Percentiles rank a stretch among this genome's conserved stretches.
Evolutionary conservation across 1,140 invertebrate genomes (phyloP).

Genomic region (Cyphomyrmex costatus): DNA sequence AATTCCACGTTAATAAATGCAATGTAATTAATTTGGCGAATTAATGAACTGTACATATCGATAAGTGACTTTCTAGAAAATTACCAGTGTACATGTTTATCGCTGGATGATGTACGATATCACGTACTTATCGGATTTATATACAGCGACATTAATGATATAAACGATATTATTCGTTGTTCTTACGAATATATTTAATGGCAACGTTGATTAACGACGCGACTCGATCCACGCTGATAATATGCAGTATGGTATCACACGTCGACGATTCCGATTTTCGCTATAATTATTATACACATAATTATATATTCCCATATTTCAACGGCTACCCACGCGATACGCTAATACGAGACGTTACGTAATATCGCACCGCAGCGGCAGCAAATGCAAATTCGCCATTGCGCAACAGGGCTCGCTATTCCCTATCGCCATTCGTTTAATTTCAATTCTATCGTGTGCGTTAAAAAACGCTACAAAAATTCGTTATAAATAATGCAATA

Average conservation of each 20-base stretch:
- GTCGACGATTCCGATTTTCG: conserved; percentile 51
- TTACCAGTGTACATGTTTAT: conserved; percentile 15
- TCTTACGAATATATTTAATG: background rate
- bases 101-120: conserved; percentile 2
- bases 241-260: background rate
- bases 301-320: conserved; percentile 52
- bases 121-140: background rate
- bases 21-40: conserved; percentile 36
- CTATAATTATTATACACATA: conserved; percentile 56
- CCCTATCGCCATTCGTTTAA: conserved; percentile 48
- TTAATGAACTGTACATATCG: background rate
- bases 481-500: conserved; percentile 31
- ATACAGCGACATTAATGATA: conserved; percentile 11
- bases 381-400: conserved; percentile 52
- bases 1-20: background rate
- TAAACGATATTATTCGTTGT: conserved; percentile 47
- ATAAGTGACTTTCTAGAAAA: conserved; percentile 39
- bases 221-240: conserved; percentile 10
- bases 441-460: conserved; percentile 27
- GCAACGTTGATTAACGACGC: conserved; percentile 49
- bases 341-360: conserved; percentile 46
- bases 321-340: conserved; percentile 31
- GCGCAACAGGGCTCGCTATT: conserved; percentile 41
- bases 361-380: conserved; percentile 19
- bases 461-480: conserved; percentile 21